Conservation (phyloP, 2,113 vertebrate species). For the Dasyornis broadbenti region DNA sequence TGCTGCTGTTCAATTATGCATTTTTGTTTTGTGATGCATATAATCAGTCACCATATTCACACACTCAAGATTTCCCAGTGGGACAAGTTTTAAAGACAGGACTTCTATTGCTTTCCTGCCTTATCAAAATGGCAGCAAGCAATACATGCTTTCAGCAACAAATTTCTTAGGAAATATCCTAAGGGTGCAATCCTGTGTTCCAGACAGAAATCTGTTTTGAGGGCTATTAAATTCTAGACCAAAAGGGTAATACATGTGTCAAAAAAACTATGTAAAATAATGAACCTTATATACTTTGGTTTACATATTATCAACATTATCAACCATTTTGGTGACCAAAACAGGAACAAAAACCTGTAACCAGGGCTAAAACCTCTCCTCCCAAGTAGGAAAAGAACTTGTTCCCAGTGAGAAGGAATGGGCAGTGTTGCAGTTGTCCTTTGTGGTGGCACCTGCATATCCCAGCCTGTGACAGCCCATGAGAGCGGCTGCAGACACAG, state of each 20-base stretch:
- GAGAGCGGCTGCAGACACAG: not conserved
- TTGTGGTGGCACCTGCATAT: not conserved
- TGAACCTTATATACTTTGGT: not conserved
- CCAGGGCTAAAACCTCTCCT: not conserved
- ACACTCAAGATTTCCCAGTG: conserved; percentile 44
- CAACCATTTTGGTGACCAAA: not conserved
- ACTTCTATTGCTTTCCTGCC: not conserved
- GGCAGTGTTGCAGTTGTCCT: not conserved
- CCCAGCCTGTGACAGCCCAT: not conserved
- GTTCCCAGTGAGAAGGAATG: not conserved
- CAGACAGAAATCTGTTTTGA: not conserved
- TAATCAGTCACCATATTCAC: conserved; percentile 29
- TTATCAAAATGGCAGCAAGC: conserved; percentile 33
- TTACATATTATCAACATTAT: not conserved
- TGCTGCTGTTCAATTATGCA: conserved; percentile 33
- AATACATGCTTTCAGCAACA: not conserved
- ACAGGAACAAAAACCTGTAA: not conserved
- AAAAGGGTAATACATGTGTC: not conserved
- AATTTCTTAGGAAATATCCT: conserved; percentile 14
- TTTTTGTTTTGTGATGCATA: conserved; percentile 50
- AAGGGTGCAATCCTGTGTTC: not conserved
- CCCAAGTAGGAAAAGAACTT: not conserved
- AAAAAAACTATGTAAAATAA: not conserved
- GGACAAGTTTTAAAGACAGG: conserved; percentile 27
- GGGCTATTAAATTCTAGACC: not conserved